phyloP scores from a whole-genome alignment of 2,888 invertebrate genomes.

The Amphimallon solstitiale region DNA sequence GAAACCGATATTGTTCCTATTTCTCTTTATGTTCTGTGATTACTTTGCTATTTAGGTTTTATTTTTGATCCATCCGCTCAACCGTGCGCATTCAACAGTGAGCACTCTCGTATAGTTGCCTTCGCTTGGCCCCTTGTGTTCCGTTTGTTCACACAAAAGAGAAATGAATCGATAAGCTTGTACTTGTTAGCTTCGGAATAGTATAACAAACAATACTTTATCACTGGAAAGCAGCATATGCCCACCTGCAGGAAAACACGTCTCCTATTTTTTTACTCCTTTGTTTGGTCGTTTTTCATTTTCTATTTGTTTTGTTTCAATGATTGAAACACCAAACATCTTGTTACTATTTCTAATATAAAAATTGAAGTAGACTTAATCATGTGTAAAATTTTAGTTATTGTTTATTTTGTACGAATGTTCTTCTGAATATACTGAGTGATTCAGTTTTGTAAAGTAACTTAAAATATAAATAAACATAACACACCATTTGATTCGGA shows the following conservation, averaged over 20 bases:
- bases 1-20: constrained; percentile 8
- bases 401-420: too few species aligned
- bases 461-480: too few species aligned
- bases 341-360: too few species aligned
- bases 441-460: too few species aligned
- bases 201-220: neutral
- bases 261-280: neutral
- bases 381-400: too few species aligned
- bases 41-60: constrained; percentile 9
- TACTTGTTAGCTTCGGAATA: constrained; percentile 3
- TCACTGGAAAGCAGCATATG: neutral
- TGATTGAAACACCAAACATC: too few species aligned
- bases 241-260: neutral
- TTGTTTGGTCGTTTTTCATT: neutral
- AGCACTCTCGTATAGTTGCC: neutral
- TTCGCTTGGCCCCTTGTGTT: too few species aligned
- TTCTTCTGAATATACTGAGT: too few species aligned
- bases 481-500: too few species aligned
- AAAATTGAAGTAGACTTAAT: too few species aligned
- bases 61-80: constrained; percentile 4
- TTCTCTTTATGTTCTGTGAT: constrained; percentile 10
- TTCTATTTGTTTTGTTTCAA: too few species aligned
- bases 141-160: neutral
- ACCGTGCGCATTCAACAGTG: constrained; percentile 1
- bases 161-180: constrained; percentile 20